Base-by-base conservation (phyloP, 2,888 invertebrate genomes). In the Gymnosoma rotundatum region DNA sequence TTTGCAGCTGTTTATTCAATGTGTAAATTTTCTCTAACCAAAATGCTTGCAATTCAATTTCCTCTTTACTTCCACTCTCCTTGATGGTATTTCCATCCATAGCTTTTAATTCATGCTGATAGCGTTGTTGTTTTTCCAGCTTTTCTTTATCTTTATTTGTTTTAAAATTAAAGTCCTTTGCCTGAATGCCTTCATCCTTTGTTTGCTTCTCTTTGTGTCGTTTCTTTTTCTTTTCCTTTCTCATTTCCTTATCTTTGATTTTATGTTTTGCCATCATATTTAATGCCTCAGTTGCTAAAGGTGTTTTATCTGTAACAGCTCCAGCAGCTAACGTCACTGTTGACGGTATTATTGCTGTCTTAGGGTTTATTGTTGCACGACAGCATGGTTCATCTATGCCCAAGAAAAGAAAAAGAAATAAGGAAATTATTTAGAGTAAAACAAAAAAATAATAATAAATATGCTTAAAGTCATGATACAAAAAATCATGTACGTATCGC, bases 11-110 rank as follows among this genome's bases (percentile, higher is more conserved):
- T 89, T 96, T 95, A 90, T 96, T 96, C 36, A 96, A 93, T 72
- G 95, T 94, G 32, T 95, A 94, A 66, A 96, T 93, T 91, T 94
- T 95, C 88, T 96, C 96, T 88, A 96, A 93, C 86, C 96, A 93
- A 88, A 95, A 94, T n/a, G 95, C 93, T 92, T 95, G 95, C 69
- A 87, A 74, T 64, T 88, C 89, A 63, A 88, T 85, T 72, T 87
- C 87, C 74, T 86, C 64, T 36, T 75, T 75, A 72, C 67, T 82
- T 38, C 54, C 60, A 52, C 45, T 70, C n/a, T 75, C 64, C 25
- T 58, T 67, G 4, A 16, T 48, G 5, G 2, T 61, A 4, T 20
- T 56, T 8, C 48, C 72, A 14, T 67, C 80, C 25, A 20, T 58
- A 12, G 14, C n/a, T n/a, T 66, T 58, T 38, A 9, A 20, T 45